A percentile compares a stretch with the other conserved stretches of the same genome.
Conservation (phyloP, 2,888 invertebrate genomes). For the Protophormia terraenovae region DNA sequence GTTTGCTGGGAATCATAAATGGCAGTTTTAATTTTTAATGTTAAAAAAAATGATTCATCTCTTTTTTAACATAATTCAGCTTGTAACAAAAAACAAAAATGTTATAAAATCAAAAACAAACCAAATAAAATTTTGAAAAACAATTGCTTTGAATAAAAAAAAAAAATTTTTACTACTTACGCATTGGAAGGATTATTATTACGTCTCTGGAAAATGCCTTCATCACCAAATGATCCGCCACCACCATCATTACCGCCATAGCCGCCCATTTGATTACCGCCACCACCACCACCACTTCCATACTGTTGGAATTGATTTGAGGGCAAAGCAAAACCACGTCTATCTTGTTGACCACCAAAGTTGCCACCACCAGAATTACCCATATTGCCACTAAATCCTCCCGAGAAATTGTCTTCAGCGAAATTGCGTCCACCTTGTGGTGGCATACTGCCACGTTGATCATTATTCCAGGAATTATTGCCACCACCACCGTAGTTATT, state of each 20-base stretch:
- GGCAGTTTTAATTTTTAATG: no score
- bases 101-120: no score
- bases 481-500: constrained; percentile 46
- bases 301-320: constrained; percentile 60
- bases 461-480: constrained; percentile 62
- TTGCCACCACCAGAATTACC: constrained; percentile 62
- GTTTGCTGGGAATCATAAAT: no score
- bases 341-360: constrained; percentile 75
- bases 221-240: constrained; percentile 26
- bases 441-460: constrained; percentile 50
- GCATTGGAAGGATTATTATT: constrained; percentile 64
- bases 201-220: constrained; percentile 82
- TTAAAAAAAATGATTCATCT: no score
- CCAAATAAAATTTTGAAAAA: no score
- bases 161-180: constrained; percentile 69
- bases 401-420: constrained; percentile 68
- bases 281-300: constrained; percentile 69
- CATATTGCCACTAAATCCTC: constrained; percentile 70
- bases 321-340: constrained; percentile 79
- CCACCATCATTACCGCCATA: constrained; percentile 68
- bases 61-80: no score
- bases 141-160: neutral
- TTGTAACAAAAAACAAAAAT: no score
- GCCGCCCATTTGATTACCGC: constrained; percentile 77
- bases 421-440: constrained; percentile 73